Base-by-base conservation (phyloP, 2,113 vertebrate species). In the Rhynchomys soricoides region DNA sequence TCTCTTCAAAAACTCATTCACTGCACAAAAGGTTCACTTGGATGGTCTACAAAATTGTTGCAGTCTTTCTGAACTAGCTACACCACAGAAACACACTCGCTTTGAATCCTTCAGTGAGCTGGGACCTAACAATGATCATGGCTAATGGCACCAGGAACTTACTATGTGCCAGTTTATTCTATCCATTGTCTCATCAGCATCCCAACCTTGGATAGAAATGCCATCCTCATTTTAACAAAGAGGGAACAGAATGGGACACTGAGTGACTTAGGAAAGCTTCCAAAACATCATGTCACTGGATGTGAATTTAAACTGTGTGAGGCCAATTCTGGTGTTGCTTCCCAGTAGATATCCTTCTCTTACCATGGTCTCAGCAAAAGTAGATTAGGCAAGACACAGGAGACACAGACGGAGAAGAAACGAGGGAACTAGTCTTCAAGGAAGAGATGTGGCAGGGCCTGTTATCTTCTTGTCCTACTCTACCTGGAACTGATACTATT, bases 1-100 rank as follows among this genome's bases (percentile, higher is more conserved):
- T 93, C 85, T 89, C 45, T 50, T 86, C 94, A 64, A 73, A 95
- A 71, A 40, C 45, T 85, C 50, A 92, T 48, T 52, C 78, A 77
- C 86, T 19, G 66, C 40, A 57, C 12, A 68, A 86, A 92, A 92
- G 40, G 55, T 50, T 91, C 50, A 29, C 70, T 94, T 94, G 22
- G 37, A 50, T 57, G 62, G 68, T 77, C 37, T 96, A 64, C 45
- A 86, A 95, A 77, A 89, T 85, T 62, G 21, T 70, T 59, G 43
- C 29, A 85, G 45, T 45, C 86, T 79, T 93, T 87, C 89, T 83
- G 73, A 96, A 66, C 79, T 79, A 71, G 43, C 66, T 15, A n/a
- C 6, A 19, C 7, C 73, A 43, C n/a, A 66, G 16, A 34, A 59
- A 48, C 3, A 45, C 29, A 77, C 15, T 81, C 37, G 45, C 75